Base-by-base conservation (phyloP, 1,140 invertebrate species). In the Anadara kagoshimensis region DNA sequence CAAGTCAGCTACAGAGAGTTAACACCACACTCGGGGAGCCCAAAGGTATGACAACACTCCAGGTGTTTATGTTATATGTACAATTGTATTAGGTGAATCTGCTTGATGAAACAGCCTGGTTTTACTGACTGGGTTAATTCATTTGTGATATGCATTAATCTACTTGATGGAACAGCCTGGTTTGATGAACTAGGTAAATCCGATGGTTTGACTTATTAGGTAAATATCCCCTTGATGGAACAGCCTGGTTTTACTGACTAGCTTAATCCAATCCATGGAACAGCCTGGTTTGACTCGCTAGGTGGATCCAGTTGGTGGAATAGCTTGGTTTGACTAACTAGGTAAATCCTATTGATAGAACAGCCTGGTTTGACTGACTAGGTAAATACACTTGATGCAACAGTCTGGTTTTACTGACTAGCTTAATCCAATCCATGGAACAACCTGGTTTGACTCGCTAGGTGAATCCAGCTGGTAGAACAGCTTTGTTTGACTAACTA, bases 21-120 rank as follows among this genome's bases (percentile, higher is more conserved):
- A 82, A 78, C 61, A 79, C 80, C 11, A 79, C 78, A 12, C 69
- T 84, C 22, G 61, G 64, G n/a, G 80, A 80, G 18, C 64, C 75
- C 12, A 36, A 57, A 64, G 63, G 62, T 73, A 62, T 61, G 67
- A 20, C n/a, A 56, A 29, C 7, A n/a, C n/a, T n/a, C 29, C 22
- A 44, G 29, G 44, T 20, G 11, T 26, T 26, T 11, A n/a, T 56
- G 10, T 11, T 3, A 66, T 16, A 20, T 49, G 20, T 44, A n/a
- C n/a, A 45, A 16, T 66, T 7, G 47, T 29, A 45, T n/a, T 18
- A 61, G 41, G 61, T 18, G n/a, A 20, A 59, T 12, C 61, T 49
- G 24, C 3, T 62, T 43, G 8, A 29, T 44, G 14, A 53, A 59
- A 41, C 7, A 56, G 14, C 26, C 24, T 8, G 7, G 12, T 24